phyloP scores from a whole-genome alignment of 1,140 invertebrate species.

The Pemphigus obesinymphae region DNA sequence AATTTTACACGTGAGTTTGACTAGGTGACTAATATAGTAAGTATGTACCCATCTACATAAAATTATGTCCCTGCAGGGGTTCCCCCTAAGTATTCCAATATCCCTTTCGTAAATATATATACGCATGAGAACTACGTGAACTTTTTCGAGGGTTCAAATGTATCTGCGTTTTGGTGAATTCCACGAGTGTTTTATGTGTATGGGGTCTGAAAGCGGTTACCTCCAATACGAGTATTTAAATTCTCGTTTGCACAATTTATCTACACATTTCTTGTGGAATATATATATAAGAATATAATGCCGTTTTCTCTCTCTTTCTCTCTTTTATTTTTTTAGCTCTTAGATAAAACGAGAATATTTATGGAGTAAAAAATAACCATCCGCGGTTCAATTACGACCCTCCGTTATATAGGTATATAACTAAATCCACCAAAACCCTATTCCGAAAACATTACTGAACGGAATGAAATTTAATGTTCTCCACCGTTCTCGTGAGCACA shows the following conservation, averaged over 20 bases:
- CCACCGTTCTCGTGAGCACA: neutral
- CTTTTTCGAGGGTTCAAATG: neutral
- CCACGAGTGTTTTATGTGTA: slow-evolving; percentile 3
- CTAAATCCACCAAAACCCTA: slow-evolving; percentile 3
- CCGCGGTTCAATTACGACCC: slow-evolving; percentile 26
- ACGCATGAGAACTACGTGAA: too few species aligned
- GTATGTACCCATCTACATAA: too few species aligned
- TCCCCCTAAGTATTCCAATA: too few species aligned
- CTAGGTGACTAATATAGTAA: too few species aligned
- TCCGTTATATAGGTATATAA: too few species aligned
- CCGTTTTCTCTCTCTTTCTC: neutral
- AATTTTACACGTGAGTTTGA: too few species aligned
- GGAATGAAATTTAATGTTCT: slow-evolving; percentile 35
- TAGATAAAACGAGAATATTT: slow-evolving; percentile 38
- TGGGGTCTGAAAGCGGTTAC: slow-evolving; percentile 8
- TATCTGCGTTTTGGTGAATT: neutral
- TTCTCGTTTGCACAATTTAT: slow-evolving; percentile 34
- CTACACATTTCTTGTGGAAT: neutral
- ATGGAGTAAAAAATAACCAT: neutral
- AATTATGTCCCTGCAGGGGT: too few species aligned
- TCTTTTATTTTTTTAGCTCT: too few species aligned
- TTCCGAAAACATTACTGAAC: slow-evolving; percentile 26
- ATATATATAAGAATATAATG: too few species aligned
- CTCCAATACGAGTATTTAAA: slow-evolving; percentile 11
- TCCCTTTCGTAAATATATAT: too few species aligned